Percentiles rank a stretch among this genome's conserved stretches.
These are phyloP conservation scores for Carollia perspicillata DNA, from an alignment of 2,113 vertebrate genomes.

Conservation along the genomic window DNA sequence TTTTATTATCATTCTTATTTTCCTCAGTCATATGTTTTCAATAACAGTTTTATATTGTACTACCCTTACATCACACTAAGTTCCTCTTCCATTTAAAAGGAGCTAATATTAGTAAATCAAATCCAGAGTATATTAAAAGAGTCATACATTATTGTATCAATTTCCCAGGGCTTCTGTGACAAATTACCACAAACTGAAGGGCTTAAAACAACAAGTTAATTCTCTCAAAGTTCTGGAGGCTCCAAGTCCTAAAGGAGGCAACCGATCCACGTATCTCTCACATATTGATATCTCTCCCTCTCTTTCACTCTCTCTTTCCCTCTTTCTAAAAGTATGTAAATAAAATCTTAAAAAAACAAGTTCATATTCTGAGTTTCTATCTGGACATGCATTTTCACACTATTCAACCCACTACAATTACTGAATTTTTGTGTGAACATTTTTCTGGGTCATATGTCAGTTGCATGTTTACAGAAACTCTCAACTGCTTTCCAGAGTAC, in stretches of 20 bases:
- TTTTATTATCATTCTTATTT: background rate
- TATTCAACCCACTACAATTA: background rate
- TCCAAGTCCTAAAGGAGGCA: background rate
- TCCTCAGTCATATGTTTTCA: background rate
- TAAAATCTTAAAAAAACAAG: background rate
- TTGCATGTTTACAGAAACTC: background rate
- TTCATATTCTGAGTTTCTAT: background rate
- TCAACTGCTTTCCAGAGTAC: background rate
- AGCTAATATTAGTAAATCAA: background rate
- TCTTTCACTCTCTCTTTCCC: no score
- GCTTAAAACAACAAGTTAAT: no score
- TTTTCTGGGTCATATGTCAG: background rate
- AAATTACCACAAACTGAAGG: no score
- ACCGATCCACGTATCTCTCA: no score
- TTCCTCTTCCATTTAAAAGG: background rate
- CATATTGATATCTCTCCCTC: no score
- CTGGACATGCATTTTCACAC: background rate
- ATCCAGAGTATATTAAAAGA: conserved; percentile 11
- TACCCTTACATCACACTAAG: background rate
- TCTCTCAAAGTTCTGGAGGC: background rate
- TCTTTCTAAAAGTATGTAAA: no score
- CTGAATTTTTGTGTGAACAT: background rate
- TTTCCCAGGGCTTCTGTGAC: no score
- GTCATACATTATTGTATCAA: background rate
- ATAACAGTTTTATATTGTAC: background rate